Evolutionary conservation across 2,888 invertebrate species (phyloP).

Genomic region (Pyrrhia umbra): DNA sequence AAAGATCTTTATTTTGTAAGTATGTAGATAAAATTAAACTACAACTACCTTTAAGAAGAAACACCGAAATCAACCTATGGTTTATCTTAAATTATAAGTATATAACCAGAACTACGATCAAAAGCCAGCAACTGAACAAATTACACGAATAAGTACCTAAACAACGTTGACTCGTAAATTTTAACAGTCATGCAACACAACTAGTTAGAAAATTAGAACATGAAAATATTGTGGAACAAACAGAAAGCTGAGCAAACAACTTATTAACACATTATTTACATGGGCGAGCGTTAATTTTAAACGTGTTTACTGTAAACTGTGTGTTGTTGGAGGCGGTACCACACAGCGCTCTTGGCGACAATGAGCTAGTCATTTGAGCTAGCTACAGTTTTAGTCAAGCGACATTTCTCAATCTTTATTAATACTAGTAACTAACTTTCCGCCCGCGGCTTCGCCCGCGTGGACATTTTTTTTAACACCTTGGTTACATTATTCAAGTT

Average conservation of each 20-base stretch:
- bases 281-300: constrained; percentile 70
- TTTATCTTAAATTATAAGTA: neutral
- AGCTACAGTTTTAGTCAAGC: too few species aligned
- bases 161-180: constrained; percentile 14
- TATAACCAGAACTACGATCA: neutral
- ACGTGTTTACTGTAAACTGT: constrained; percentile 66
- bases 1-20: too few species aligned
- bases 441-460: too few species aligned
- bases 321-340: neutral
- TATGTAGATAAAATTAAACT: neutral
- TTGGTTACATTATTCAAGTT: too few species aligned
- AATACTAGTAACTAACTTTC: too few species aligned
- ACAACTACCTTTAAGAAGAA: neutral
- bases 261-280: constrained; percentile 74
- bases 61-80: neutral
- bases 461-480: too few species aligned
- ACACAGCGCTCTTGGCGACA: constrained; percentile 3
- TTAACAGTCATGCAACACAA: constrained; percentile 39
- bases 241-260: constrained; percentile 65
- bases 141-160: neutral
- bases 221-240: constrained; percentile 64
- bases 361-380: neutral
- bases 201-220: constrained; percentile 65
- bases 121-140: constrained; percentile 24
- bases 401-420: too few species aligned